phyloP scores from a whole-genome alignment of 2,797 vertebrate genomes.

The Alectoris magna region DNA sequence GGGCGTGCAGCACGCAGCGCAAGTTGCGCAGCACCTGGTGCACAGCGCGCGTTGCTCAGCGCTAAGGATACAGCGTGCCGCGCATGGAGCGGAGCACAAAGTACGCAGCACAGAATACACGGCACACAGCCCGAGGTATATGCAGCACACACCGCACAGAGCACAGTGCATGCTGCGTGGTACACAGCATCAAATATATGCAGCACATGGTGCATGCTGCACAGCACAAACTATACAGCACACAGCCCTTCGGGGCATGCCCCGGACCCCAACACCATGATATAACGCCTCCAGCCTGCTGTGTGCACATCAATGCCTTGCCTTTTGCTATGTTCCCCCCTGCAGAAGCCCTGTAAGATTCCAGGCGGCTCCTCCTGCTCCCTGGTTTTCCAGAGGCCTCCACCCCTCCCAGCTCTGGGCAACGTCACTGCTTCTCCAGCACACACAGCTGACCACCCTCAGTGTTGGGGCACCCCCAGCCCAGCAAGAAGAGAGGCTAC shows the following conservation, averaged over 20 bases:
- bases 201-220: rapidly evolving
- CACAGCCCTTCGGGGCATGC: rapidly evolving
- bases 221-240: too few species aligned
- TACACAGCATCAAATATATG: rapidly evolving
- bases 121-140: background rate
- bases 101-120: too few species aligned
- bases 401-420: rapidly evolving
- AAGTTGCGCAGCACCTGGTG: too few species aligned
- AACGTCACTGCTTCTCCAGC: background rate
- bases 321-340: rapidly evolving
- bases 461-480: background rate
- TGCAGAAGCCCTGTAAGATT: rapidly evolving
- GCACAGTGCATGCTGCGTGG: background rate
- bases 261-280: rapidly evolving
- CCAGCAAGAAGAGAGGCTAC: background rate
- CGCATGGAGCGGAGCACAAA: background rate
- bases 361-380: background rate
- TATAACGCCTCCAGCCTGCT: background rate
- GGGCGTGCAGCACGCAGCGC: too few species aligned
- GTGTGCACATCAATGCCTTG: rapidly evolving
- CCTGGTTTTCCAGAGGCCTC: rapidly evolving
- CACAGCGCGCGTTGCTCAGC: background rate
- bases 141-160: background rate
- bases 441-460: background rate
- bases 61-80: too few species aligned